A percentile compares a stretch with the other conserved stretches of the same genome.
phyloP scores from a whole-genome alignment of 2,113 vertebrate species.

The Prinia subflava region DNA sequence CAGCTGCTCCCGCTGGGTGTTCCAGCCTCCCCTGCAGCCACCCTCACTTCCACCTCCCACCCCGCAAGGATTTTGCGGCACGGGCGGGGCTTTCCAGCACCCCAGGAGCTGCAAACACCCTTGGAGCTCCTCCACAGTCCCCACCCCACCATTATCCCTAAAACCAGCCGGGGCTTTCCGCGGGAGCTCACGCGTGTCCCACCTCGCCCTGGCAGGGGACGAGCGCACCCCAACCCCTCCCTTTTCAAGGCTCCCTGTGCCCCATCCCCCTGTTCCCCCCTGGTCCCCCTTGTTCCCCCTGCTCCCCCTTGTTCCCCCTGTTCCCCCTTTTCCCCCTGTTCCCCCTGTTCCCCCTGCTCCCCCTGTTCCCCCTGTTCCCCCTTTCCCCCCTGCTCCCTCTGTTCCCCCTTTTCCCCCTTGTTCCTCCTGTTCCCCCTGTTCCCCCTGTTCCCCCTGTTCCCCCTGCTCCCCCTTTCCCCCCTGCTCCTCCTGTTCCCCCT shows the following conservation, averaged over 20 bases:
- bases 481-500: too few species aligned
- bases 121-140: rapidly evolving
- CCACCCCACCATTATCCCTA: rapidly evolving
- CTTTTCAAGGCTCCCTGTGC: rapidly evolving
- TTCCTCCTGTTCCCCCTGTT: too few species aligned
- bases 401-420: too few species aligned
- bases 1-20: neutral
- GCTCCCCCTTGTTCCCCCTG: too few species aligned
- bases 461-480: too few species aligned
- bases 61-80: neutral
- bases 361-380: too few species aligned
- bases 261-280: too few species aligned
- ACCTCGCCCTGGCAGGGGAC: neutral
- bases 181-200: neutral
- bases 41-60: rapidly evolving
- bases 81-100: rapidly evolving
- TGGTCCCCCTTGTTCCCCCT: rapidly evolving
- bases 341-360: too few species aligned
- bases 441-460: too few species aligned
- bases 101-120: rapidly evolving
- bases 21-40: neutral
- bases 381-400: too few species aligned
- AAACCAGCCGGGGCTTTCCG: rapidly evolving
- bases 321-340: too few species aligned
- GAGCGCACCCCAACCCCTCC: neutral